These are phyloP conservation scores for Gnatocerus cornutus DNA, from an alignment of 2,888 invertebrate genomes.

Conservation along the genomic window DNA sequence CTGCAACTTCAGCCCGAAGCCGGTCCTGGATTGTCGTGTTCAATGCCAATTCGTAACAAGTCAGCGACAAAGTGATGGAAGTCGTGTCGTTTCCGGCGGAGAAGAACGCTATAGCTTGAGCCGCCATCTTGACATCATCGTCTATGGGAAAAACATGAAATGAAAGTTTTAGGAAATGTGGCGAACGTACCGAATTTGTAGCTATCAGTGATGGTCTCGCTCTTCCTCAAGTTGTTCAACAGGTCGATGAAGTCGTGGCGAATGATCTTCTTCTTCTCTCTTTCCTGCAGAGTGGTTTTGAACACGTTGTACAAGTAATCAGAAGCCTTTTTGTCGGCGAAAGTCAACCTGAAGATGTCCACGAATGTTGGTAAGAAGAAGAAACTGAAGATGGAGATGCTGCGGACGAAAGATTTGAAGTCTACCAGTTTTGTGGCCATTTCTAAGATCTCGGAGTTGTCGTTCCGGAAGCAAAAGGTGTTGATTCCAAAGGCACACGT, in stretches of 20 bases:
- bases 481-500: slow-evolving; percentile 69
- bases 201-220: not conserved
- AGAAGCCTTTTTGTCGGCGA: slow-evolving; percentile 59
- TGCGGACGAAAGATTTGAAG: slow-evolving; percentile 54
- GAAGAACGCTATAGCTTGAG: slow-evolving; percentile 46
- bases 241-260: slow-evolving; percentile 41
- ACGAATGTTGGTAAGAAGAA: slow-evolving; percentile 56
- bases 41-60: slow-evolving; percentile 41
- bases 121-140: slow-evolving; percentile 44
- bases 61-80: slow-evolving; percentile 8
- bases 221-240: slow-evolving; percentile 28
- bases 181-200: slow-evolving; percentile 17
- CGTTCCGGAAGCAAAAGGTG: slow-evolving; percentile 62
- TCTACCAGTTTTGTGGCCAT: slow-evolving; percentile 62
- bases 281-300: slow-evolving; percentile 16
- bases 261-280: slow-evolving; percentile 22
- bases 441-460: slow-evolving; percentile 62
- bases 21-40: slow-evolving; percentile 24
- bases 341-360: slow-evolving; percentile 56
- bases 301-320: slow-evolving; percentile 57
- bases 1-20: slow-evolving; percentile 27
- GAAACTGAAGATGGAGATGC: slow-evolving; percentile 54
- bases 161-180: not conserved
- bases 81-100: slow-evolving; percentile 47
- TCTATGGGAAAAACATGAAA: not conserved